These are phyloP conservation scores for Hylomyscus alleni DNA, from an alignment of 2,797 vertebrate species.

Conservation along the genomic window DNA sequence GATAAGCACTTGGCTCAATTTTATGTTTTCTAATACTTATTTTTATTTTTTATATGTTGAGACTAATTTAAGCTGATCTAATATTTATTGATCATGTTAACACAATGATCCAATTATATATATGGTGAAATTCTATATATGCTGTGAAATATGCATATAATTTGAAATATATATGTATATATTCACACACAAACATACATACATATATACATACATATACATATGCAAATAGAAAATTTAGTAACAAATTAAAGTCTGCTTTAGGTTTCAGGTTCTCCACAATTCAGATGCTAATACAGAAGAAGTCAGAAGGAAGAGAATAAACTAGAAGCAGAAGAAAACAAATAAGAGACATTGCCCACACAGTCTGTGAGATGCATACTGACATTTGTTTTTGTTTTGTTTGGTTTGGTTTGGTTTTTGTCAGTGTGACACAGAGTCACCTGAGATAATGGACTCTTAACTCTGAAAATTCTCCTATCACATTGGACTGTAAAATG, in stretches of 20 bases:
- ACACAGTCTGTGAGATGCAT: accelerated
- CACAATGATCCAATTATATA: not conserved
- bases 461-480: not conserved
- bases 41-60: not conserved
- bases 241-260: not conserved
- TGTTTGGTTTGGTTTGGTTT: not conserved
- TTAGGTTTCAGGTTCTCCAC: not conserved
- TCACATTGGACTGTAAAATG: too few species aligned
- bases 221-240: not conserved
- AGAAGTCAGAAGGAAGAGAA: not conserved
- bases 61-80: not conserved
- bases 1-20: too few species aligned
- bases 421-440: not conserved
- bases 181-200: not conserved
- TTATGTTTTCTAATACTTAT: not conserved
- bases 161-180: not conserved
- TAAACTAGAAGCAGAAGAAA: not conserved
- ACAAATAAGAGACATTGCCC: not conserved
- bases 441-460: not conserved
- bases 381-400: too few species aligned
- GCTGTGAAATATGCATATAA: not conserved
- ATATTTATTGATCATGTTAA: not conserved
- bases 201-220: not conserved
- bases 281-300: not conserved
- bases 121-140: not conserved